Evolutionary conservation across 1,140 invertebrate genomes (phyloP).

Genomic region (Danaus plexippus): DNA sequence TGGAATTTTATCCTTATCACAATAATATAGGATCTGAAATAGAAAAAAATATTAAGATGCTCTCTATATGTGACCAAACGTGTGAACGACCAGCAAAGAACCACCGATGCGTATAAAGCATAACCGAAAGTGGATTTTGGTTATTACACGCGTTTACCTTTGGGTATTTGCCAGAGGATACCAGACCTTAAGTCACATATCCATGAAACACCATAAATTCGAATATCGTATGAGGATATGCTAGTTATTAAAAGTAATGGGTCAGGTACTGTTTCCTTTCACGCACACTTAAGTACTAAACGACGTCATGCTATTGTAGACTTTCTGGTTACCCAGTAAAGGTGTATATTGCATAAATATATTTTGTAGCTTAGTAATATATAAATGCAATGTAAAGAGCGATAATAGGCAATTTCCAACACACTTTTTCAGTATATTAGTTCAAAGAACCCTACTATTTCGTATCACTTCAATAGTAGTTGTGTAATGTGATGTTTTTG

Average conservation of each 20-base stretch:
- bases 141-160: constrained; percentile 32
- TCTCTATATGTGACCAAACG: constrained; percentile 12
- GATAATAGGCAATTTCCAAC: constrained; percentile 21
- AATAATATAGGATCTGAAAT: too few species aligned
- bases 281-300: constrained; percentile 12
- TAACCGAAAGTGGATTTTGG: constrained; percentile 40
- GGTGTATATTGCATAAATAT: background rate
- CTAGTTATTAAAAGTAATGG: constrained; percentile 30
- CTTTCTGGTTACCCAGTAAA: constrained; percentile 1
- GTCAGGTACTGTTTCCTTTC: constrained; percentile 19
- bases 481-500: too few species aligned
- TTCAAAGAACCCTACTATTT: constrained; percentile 13
- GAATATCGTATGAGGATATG: constrained; percentile 27
- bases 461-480: background rate
- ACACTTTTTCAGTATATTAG: constrained; percentile 20
- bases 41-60: background rate
- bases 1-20: too few species aligned
- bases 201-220: constrained; percentile 16
- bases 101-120: constrained; percentile 30
- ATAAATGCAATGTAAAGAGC: constrained; percentile 10
- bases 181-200: constrained; percentile 24
- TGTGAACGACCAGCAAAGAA: constrained; percentile 19
- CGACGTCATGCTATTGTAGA: constrained; percentile 8
- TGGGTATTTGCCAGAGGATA: constrained; percentile 30
- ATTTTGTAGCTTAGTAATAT: background rate